Base-by-base conservation (phyloP, 2,888 invertebrate genomes). In the Cotesia congregata region DNA sequence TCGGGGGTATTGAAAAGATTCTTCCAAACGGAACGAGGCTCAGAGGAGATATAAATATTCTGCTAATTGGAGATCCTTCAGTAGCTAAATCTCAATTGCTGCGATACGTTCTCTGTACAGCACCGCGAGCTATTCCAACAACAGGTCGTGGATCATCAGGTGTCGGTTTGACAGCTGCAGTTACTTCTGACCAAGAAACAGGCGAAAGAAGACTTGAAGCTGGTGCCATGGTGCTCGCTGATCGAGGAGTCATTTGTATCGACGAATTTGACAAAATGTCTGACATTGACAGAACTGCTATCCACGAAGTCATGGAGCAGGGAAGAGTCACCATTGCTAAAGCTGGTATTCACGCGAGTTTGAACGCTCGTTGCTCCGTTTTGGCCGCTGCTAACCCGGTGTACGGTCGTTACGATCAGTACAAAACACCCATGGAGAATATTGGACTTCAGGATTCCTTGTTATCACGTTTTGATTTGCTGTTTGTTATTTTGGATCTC, bases 211-310 rank as follows among this genome's bases (percentile, higher is more conserved):
- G 97, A 60, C 88, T 99, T 77, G 98, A 99, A 90, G 99, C 99
- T 0, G 99, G 99, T 80, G 99, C 99, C 75, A 99, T 99, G 99
- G 99, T 99, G n/a, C 90, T 99, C 60, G 99, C 98, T 0, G 99
- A 99, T 91, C 93, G 99, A 77, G 99, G 99, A 39, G 96, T 99
- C 69, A 99, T 99, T 68, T 99, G 99, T 89, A 94, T 94, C 83
- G 98, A 99, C 90, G 99, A 99, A 91, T 99, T 99, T 90, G 99
- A 99, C 91, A 97, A 98, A 91, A 99, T 99, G 99, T 97, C 98
- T 0, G 99, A 99, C 90, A 95, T 98, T 79, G 99, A 99, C 91
- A 93, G 99, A 85, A 99, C 99, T 0, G 98, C 99, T 61, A 99
- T 99, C 82, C 99, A 99, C 90, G 99, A 99, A 92, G 99, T 99